phyloP scores from a whole-genome alignment of 2,888 invertebrate species.

The Coelinius sp. region DNA sequence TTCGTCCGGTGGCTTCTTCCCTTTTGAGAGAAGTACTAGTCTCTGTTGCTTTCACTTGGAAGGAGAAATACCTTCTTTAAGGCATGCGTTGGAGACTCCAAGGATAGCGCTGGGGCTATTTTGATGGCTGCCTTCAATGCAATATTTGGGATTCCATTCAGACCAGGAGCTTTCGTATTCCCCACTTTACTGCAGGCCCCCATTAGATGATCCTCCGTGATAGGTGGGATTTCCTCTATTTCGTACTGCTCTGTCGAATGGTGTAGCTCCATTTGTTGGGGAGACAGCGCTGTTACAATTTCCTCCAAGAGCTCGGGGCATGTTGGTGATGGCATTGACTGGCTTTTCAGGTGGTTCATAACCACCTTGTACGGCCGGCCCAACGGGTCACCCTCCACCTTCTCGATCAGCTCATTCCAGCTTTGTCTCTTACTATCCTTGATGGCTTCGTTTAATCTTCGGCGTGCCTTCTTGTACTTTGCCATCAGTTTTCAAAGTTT shows the following conservation, averaged over 20 bases:
- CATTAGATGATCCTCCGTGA: conserved; percentile 26
- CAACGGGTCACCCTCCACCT: conserved; percentile 41
- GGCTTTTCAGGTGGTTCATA: conserved; percentile 40
- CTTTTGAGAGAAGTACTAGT: too few species aligned
- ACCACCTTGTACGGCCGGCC: conserved; percentile 43
- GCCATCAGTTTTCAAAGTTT: conserved; percentile 7
- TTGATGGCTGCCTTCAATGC: conserved; percentile 42
- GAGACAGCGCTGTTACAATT: conserved; percentile 42
- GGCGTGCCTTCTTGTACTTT: conserved; percentile 34
- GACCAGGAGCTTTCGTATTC: conserved; percentile 44
- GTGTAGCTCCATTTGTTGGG: conserved; percentile 12
- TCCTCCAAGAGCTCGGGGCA: conserved; percentile 38
- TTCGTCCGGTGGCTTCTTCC: too few species aligned
- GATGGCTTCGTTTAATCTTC: conserved; percentile 30
- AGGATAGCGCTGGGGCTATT: conserved; percentile 38
- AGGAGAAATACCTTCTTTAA: too few species aligned
- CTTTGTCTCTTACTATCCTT: conserved; percentile 17
- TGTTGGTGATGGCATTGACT: conserved; percentile 34
- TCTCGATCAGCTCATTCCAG: conserved; percentile 32
- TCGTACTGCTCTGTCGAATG: background rate
- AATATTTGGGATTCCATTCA: conserved; percentile 46
- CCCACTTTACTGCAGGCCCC: conserved; percentile 35
- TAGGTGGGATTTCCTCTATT: background rate
- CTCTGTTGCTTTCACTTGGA: too few species aligned
- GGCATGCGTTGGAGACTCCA: too few species aligned